Evolutionary conservation across 2,797 vertebrate species (phyloP).

Genomic region (Muscicapa striata): DNA sequence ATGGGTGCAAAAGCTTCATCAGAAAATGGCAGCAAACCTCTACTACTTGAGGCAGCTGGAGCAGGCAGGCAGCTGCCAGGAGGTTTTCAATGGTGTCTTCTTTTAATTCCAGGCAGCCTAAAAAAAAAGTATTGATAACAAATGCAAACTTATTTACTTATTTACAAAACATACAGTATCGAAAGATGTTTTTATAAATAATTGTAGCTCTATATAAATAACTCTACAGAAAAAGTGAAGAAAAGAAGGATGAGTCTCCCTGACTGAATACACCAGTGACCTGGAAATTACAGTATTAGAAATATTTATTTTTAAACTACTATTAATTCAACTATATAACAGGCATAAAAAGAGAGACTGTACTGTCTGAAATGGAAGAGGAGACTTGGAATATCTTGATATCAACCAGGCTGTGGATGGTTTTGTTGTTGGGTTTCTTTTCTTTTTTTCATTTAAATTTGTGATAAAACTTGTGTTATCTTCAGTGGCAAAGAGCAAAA

Average conservation of each 20-base stretch:
- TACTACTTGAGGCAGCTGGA: conserved; percentile 82
- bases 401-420: neutral
- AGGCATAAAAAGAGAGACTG: neutral
- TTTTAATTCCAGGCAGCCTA: conserved; percentile 81
- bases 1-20: conserved; percentile 82
- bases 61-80: conserved; percentile 80
- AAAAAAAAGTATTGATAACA: neutral
- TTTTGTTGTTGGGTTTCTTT: neutral
- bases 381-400: neutral
- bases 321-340: neutral
- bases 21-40: conserved; percentile 83
- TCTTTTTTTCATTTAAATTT: neutral
- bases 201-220: neutral
- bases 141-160: neutral
- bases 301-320: neutral
- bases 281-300: neutral
- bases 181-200: neutral
- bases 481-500: neutral
- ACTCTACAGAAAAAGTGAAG: neutral
- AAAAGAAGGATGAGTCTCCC: neutral
- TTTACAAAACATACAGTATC: neutral
- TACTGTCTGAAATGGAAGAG: neutral
- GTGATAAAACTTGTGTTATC: neutral
- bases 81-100: conserved; percentile 84
- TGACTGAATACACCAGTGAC: neutral